phyloP scores from a whole-genome alignment of 2,797 vertebrate species.

The Muscicapa comitata region DNA sequence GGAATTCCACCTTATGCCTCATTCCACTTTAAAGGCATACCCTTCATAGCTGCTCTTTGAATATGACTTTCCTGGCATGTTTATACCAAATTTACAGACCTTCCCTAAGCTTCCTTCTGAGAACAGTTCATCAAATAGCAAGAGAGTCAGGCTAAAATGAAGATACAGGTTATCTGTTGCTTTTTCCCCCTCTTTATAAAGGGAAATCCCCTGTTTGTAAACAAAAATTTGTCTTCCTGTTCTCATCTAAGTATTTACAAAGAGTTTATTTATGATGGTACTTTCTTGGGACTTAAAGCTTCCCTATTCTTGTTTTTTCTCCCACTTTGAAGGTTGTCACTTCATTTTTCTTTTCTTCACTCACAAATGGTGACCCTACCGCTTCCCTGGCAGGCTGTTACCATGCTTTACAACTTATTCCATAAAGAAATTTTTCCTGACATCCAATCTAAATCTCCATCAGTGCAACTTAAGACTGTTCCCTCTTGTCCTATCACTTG shows the following conservation, averaged over 20 bases:
- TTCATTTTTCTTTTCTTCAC: background rate
- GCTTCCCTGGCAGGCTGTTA: background rate
- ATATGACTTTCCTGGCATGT: background rate
- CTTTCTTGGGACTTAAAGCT: background rate
- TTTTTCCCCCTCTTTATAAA: background rate
- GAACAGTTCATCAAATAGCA: background rate
- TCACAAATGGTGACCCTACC: background rate
- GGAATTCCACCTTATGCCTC: background rate
- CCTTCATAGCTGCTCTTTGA: background rate
- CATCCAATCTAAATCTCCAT: background rate
- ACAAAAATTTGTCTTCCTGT: background rate
- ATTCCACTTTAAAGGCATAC: background rate
- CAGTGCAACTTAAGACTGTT: fast-evolving
- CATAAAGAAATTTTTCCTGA: background rate
- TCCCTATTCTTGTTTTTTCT: background rate
- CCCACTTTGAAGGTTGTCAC: background rate
- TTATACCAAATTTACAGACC: background rate
- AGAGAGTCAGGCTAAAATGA: background rate
- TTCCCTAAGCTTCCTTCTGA: background rate
- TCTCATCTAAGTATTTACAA: background rate
- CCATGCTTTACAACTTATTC: background rate
- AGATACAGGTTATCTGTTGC: background rate
- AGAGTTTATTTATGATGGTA: background rate
- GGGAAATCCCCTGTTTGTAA: background rate
- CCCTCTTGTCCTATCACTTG: background rate